Conservation (phyloP, 2,888 invertebrate species). For the Drosophila hawaiiensis region DNA sequence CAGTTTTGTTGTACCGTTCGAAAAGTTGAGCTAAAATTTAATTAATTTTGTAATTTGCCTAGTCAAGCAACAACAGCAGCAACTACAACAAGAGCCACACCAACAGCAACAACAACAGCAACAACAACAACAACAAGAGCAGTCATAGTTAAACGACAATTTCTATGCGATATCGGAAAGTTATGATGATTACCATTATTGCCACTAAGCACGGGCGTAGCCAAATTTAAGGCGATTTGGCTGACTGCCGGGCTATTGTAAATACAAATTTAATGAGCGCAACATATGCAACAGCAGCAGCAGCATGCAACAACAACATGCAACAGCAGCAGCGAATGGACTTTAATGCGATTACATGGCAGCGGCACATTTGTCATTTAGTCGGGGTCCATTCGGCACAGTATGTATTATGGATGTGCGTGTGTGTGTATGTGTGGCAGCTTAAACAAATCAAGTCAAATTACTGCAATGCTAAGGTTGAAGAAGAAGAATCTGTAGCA, state of each 20-base stretch:
- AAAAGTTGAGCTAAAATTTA: slow-evolving; percentile 78
- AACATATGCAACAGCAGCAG: slow-evolving; percentile 70
- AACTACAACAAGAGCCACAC: slow-evolving; percentile 6
- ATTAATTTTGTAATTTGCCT: slow-evolving; percentile 79
- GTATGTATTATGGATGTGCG: not conserved
- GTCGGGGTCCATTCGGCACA: slow-evolving; percentile 48
- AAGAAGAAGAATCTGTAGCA: slow-evolving; percentile 69
- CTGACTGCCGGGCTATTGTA: slow-evolving; percentile 65
- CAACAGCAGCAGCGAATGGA: slow-evolving; percentile 48
- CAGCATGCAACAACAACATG: slow-evolving; percentile 8
- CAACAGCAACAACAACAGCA: not conserved
- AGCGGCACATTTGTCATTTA: slow-evolving; percentile 77
- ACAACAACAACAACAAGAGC: slow-evolving; percentile 4
- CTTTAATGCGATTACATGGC: slow-evolving; percentile 79
- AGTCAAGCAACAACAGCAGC: slow-evolving; percentile 47
- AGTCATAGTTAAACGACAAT: slow-evolving; percentile 40
- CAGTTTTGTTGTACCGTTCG: slow-evolving; percentile 60
- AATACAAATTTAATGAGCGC: slow-evolving; percentile 80
- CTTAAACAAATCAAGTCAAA: slow-evolving; percentile 79
- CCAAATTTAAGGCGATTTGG: slow-evolving; percentile 75
- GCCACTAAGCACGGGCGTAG: slow-evolving; percentile 73
- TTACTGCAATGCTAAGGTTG: slow-evolving; percentile 70
- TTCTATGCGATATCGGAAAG: slow-evolving; percentile 68
- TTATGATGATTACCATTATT: slow-evolving; percentile 75
- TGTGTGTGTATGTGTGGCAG: slow-evolving; percentile 64